Percentiles rank a stretch among this genome's conserved stretches.
phyloP scores from a whole-genome alignment of 2,113 vertebrate genomes.

The Datnioides undecimradiatus region DNA sequence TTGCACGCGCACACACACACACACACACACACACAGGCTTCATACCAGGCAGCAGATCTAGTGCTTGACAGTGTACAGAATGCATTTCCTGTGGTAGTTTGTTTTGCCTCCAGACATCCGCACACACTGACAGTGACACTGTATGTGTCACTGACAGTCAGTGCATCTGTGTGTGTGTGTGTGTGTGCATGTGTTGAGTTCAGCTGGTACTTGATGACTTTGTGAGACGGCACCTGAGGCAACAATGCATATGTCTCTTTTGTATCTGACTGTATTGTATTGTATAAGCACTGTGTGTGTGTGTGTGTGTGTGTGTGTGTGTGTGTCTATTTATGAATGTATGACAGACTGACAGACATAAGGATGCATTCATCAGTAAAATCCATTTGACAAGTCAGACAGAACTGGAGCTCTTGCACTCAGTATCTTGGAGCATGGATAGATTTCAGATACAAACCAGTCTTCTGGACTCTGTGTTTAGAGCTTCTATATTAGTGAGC shows the following conservation, averaged over 20 bases:
- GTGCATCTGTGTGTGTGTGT: background rate
- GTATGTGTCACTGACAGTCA: too few relatives aligned
- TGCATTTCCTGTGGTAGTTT: background rate
- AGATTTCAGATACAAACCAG: background rate
- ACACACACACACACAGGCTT: background rate
- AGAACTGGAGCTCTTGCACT: background rate
- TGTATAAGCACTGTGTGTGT: too few relatives aligned
- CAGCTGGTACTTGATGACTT: too few relatives aligned
- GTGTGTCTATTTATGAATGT: background rate
- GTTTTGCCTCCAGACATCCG: background rate
- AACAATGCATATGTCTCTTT: too few relatives aligned
- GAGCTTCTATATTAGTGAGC: constrained; percentile 10
- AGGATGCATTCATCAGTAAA: constrained; percentile 22
- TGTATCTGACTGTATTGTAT: too few relatives aligned
- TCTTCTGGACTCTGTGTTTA: constrained; percentile 19
- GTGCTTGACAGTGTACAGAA: background rate
- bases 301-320: constrained; percentile 17
- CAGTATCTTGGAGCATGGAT: background rate
- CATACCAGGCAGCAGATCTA: background rate
- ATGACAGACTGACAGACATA: constrained; percentile 15
- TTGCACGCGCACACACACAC: background rate
- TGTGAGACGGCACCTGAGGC: too few relatives aligned
- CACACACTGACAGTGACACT: too few relatives aligned
- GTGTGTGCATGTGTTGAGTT: constrained; percentile 10
- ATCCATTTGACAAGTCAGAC: background rate